Evolutionary conservation across 2,888 invertebrate species (phyloP), one percentile per base, ranked within the genome.

Genomic region (Galerucella pusilla): DNA sequence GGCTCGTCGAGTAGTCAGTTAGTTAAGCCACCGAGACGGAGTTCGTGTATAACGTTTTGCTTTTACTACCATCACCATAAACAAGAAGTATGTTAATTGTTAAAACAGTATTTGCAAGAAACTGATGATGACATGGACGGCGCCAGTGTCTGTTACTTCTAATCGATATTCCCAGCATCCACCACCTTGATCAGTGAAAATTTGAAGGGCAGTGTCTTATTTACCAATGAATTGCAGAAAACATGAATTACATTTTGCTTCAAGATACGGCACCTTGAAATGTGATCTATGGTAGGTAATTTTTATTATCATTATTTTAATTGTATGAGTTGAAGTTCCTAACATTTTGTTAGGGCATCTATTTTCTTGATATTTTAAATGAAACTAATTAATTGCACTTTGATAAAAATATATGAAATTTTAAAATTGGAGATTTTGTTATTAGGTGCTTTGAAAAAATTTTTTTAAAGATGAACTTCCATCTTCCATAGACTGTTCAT

Each of bases 191-290:
- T 68, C 59, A 59, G 68, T 59, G 68, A 46, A n/a, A 28, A 45
- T 14, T 68, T 28, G 12, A 14, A 59, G 52, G 70, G 70, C 70
- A 63, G 70, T 52, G 70, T 63, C 63, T 42, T 42, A 42, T 42
- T 11, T 52, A 57, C 64, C 42, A 64, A 71, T 71, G 71, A 54
- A 20, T 71, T 54, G 25, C 16, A 71, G 57, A 71, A 64, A 64
- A 35, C 14, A 64, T 71, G 71, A 54, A 64, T 49, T 54, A 57
- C 54, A 20, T 57, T 16, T 42, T 57, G 25, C 64, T 16, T 63
- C 64, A 35, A 71, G 45, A 71, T 71, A 63, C 71, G 28, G 70
- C 70, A 54, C 71, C 60, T 71, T 71, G 57, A 71, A 71, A 71
- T 59, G 49, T 64, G 42, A 28, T 57, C 12, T 64, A 42, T 64